Evolutionary conservation across 2,113 vertebrate genomes (phyloP), one percentile per base, ranked within the genome.

Genomic region (Cololabis saira): DNA sequence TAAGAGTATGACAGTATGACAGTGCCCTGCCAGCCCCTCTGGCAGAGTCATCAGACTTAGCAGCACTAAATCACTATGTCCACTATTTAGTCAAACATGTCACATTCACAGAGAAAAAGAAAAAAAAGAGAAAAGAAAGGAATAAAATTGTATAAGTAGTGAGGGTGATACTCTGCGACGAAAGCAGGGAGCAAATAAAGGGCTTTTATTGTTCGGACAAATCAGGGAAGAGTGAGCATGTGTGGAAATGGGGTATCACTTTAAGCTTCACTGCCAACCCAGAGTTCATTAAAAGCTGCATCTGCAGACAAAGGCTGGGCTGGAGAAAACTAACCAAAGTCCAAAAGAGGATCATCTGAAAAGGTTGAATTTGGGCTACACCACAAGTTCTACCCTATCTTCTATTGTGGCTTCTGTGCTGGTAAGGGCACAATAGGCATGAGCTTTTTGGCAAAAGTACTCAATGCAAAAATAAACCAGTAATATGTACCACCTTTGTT

Each of bases 21-120:
- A 81, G 80, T 87, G 90, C 86, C 83, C 84, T 90, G 90, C 89
- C 89, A 92, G 88, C 85, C 86, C 83, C 87, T 87, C 91, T 93
- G 91, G 92, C 90, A 92, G 89, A 92, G 84, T 92, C 91, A 92
- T 93, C 92, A 92, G 88, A 90, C 90, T 91, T 82, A 86, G 81
- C 82, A 62, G 81, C 65, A 79, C 87, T 93, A 93, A 93, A 92
- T 93, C 92, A 91, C 91, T 89, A 91, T 89, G 90, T 92, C 85
- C 85, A 77, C 89, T 90, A 83, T 85, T 87, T 87, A 92, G 84
- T 83, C 91, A 92, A 93, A 93, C 90, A 92, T 92, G 90, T 89
- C 90, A 79, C 85, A 85, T 67, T 87, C 37, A 40, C 54, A 21
- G 68, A 79, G 77, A 64, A 59, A 45, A 68, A 72, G 58, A 52